phyloP scores from a whole-genome alignment of 2,797 vertebrate species.

The Poeciliopsis turneri region DNA sequence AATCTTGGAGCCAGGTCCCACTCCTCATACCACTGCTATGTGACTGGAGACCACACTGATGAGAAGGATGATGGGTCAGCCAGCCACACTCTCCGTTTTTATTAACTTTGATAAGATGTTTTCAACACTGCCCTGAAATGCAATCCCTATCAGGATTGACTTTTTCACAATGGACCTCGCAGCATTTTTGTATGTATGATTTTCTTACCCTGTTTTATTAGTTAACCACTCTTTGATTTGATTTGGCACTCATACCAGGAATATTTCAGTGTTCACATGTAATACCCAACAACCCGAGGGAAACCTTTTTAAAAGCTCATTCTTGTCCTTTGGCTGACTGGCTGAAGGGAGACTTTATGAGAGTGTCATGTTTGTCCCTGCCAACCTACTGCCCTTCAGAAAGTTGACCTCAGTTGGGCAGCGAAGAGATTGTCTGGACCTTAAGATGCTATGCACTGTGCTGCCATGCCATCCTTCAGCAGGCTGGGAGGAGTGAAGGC shows the following conservation, averaged over 20 bases:
- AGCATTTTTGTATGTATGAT: slow-evolving; percentile 55
- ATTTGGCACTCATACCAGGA: slow-evolving; percentile 54
- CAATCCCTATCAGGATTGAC: slow-evolving; percentile 69
- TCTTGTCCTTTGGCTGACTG: slow-evolving; percentile 51
- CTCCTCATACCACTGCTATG: slow-evolving; percentile 66
- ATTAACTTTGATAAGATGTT: slow-evolving; percentile 78
- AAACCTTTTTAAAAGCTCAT: slow-evolving; percentile 60
- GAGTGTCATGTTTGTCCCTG: slow-evolving; percentile 74
- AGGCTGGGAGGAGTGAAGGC: slow-evolving; percentile 71
- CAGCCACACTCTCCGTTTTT: slow-evolving; percentile 75
- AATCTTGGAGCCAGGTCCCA: slow-evolving; percentile 80
- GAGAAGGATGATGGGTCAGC: slow-evolving; percentile 76
- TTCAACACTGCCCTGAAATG: slow-evolving; percentile 64
- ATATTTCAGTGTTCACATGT: slow-evolving; percentile 34
- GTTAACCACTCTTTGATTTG: slow-evolving; percentile 52
- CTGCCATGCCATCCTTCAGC: slow-evolving; percentile 66
- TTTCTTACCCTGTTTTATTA: slow-evolving; percentile 55
- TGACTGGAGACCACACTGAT: slow-evolving; percentile 74
- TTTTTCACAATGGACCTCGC: slow-evolving; percentile 67
- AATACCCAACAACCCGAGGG: slow-evolving; percentile 30
- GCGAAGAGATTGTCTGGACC: slow-evolving; percentile 76
- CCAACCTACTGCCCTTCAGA: slow-evolving; percentile 69
- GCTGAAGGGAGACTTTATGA: slow-evolving; percentile 60
- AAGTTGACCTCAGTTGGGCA: slow-evolving; percentile 65
- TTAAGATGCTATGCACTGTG: slow-evolving; percentile 72